Evolutionary conservation across 30 jellyfish, hydroid and myxozoan genomes (phyloP), one percentile per base, ranked within the genome.

Genomic region (Aurelia coerulea): DNA sequence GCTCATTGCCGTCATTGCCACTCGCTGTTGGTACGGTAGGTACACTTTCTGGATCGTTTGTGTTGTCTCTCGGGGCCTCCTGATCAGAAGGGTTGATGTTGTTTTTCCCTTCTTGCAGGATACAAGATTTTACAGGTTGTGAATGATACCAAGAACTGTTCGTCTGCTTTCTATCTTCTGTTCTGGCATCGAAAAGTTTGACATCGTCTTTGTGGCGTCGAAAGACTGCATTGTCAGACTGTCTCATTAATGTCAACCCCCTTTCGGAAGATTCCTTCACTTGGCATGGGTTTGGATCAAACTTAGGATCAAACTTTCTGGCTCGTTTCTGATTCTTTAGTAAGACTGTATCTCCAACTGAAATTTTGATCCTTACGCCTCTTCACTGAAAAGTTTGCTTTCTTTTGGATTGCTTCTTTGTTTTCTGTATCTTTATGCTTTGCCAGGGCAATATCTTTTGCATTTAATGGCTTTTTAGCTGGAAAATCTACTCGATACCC

Each of bases 401-500:
- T 37, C 69, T 46, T 41, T 33, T 79, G 80, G 15, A 63, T 63
- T 5, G 49, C 18, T 35, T 62, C 80, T 39, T 62, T 63, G 68
- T 64, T 63, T 35, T 32, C 77, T 14, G n/a, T 9, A 41, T 77
- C 88, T 49, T 0, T 11, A 14, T 32, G 65, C 62, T 39, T 32
- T 18, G 88, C 88, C n/a, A 41, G n/a, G 62, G 15, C 18, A 18
- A 77, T 77, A 10, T 77, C 64, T 1, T 54, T 32, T 32, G 34
- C 51, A 10, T n/a, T 77, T 18, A 77, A 42, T 60, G 77, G 65
- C 63, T 62, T 29, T 50, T 34, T 42, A 76, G 76, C 53, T n/a
- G 84, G 91, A 68, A 68, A 81, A 67, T 81, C 76, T 11, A 29
- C 75, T 52, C 65, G 42, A 51, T 60, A 64, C 6, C 91, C 96